Conservation (phyloP, 2,797 vertebrate genomes). For the Rhynchotus rufescens region DNA sequence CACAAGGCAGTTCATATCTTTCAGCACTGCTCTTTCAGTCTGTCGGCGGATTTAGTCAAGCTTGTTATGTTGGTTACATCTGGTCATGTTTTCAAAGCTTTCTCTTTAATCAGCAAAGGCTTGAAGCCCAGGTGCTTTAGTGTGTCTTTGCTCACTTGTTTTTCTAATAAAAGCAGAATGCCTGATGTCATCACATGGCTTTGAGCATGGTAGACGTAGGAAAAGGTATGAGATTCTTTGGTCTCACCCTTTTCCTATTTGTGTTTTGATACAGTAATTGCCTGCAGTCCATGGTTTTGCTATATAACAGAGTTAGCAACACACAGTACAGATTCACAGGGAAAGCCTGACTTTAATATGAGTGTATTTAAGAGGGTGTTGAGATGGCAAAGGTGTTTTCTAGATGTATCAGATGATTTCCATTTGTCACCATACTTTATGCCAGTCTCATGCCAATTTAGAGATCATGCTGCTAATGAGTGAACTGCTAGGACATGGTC, state of each 20-base stretch:
- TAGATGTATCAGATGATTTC: conserved; percentile 6
- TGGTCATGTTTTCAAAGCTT: neutral
- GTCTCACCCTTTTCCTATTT: neutral
- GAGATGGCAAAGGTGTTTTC: neutral
- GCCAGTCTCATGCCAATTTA: neutral
- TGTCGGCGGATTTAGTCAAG: neutral
- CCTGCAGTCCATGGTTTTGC: neutral
- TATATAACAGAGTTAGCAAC: neutral
- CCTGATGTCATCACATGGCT: neutral
- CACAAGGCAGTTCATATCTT: neutral
- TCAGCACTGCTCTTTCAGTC: neutral
- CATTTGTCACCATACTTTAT: neutral
- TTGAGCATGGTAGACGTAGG: neutral
- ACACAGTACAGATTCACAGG: neutral
- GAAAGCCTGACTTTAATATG: neutral
- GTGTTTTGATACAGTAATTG: neutral
- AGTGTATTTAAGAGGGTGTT: neutral
- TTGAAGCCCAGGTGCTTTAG: neutral
- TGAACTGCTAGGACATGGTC: conserved; percentile 63
- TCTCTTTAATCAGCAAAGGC: neutral
- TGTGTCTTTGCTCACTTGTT: neutral
- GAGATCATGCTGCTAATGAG: conserved; percentile 54
- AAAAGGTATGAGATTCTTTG: neutral
- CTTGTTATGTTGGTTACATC: neutral
- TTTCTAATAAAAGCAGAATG: neutral